Base-by-base conservation (phyloP, 2,797 vertebrate species). In the Sebastolobus altivelis region DNA sequence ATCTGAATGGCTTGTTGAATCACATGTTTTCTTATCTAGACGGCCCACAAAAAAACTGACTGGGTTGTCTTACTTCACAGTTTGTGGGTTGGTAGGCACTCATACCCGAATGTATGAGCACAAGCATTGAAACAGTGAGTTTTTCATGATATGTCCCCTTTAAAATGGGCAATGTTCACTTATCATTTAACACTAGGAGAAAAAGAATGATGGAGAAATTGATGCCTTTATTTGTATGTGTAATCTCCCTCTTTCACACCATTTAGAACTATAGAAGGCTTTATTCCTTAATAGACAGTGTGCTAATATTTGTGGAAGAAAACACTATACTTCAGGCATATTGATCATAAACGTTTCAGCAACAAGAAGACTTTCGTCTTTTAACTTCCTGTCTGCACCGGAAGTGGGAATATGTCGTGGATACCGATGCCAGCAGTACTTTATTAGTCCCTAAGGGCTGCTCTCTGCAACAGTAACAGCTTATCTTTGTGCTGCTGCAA, bases 11-110 rank as follows among this genome's bases (percentile, higher is more conserved):
- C 43, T 46, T 46, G 43, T 46, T 18, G 43, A 46, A 18, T 46
- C 43, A 0, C 31, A 31, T 0, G 16, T 46, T 46, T 46, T 18
- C 0, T 7, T 16, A 46, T 46, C 43, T 14, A 43, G 40, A 14
- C 40, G 16, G 14, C 40, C 43, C 6, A 46, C 0, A 18, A 46
- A 46, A 46, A 46, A 46, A 46, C 0, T 46, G 6, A 46, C 16
- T 46, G 16, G 43, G 43, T 46, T 46, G 16, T 46, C 16, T 46
- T 46, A 46, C 16, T 46, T 46, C 43, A 46, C 43, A 16, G 43
- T 46, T 46, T 46, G 16, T 46, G 43, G 43, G 43, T 46, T 18
- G 0, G 0, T 46, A 6, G 43, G 43, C 43, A 46, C 43, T 46
- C 43, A 46, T 46, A 18, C 43, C 14, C 43, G 16, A 16, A 18